These are phyloP conservation scores for Allobates femoralis DNA, from an alignment of 2,797 vertebrate species.

Conservation along the genomic window DNA sequence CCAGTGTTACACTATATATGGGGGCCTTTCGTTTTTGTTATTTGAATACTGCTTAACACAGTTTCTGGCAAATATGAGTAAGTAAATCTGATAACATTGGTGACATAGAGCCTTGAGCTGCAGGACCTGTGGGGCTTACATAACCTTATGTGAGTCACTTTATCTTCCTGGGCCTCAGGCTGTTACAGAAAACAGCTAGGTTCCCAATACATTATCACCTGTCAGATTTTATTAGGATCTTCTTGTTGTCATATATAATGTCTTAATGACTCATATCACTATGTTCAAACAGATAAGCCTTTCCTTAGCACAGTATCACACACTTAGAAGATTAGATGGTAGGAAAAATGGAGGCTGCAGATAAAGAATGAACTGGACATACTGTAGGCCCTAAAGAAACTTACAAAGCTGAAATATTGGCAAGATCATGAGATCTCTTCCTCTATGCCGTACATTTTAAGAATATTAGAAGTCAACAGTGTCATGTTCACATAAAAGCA, in stretches of 20 bases:
- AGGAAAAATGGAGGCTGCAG: not conserved
- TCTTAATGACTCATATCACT: constrained; percentile 23
- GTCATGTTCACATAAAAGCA: too few species aligned
- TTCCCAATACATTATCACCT: not conserved
- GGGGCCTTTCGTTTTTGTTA: not conserved
- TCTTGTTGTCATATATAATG: constrained; percentile 2
- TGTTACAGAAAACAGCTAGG: constrained; percentile 4
- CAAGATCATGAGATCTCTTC: too few species aligned
- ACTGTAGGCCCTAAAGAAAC: not conserved
- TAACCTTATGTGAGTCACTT: constrained; percentile 23
- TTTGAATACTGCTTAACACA: not conserved
- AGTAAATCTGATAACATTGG: constrained; percentile 19
- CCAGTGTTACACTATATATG: not conserved
- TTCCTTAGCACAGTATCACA: not conserved
- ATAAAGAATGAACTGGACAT: not conserved
- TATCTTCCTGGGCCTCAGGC: constrained; percentile 14
- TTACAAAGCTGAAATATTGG: not conserved
- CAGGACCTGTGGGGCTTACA: constrained; percentile 13
- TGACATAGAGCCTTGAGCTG: constrained; percentile 1
- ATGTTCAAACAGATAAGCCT: constrained; percentile 18
- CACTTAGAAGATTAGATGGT: not conserved
- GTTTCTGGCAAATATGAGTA: not conserved
- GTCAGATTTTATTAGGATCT: constrained; percentile 22
- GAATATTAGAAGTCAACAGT: too few species aligned
- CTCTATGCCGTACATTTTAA: too few species aligned